Percentiles rank a stretch among this genome's conserved stretches.
Evolutionary conservation across 92 coral and sea anemone species (phyloP).

Genomic region (Isaurus tuberculatus): DNA sequence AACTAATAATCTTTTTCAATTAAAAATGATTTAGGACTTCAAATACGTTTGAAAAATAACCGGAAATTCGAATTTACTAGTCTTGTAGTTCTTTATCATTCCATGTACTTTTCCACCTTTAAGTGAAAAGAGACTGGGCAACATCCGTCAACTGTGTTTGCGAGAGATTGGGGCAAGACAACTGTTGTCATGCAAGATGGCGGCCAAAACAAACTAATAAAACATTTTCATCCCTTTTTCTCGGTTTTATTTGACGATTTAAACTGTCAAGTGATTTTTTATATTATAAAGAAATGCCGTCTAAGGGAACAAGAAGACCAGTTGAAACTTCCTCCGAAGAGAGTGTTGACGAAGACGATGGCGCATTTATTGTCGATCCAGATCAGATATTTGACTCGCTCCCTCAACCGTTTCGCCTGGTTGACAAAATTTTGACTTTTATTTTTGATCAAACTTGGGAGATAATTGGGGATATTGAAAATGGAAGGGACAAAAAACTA

Average conservation of each 20-base stretch:
- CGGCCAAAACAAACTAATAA: conserved; percentile 74
- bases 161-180: conserved; percentile 38
- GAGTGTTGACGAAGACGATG: conserved; percentile 69
- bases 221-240: not conserved
- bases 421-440: conserved; percentile 78
- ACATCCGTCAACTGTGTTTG: conserved; percentile 28
- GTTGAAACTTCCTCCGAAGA: conserved; percentile 75
- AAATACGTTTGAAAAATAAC: not conserved
- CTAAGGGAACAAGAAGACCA: conserved; percentile 63
- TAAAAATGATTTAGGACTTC: not conserved
- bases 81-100: not conserved
- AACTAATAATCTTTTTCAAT: not conserved
- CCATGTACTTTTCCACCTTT: not conserved
- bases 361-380: conserved; percentile 84
- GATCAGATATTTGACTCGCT: conserved; percentile 91
- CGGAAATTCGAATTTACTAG: not conserved
- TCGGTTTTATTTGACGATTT: not conserved
- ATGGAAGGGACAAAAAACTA: conserved; percentile 66
- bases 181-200: conserved; percentile 71
- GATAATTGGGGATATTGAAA: conserved; percentile 79
- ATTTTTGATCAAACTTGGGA: conserved; percentile 93
- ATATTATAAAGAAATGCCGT: conserved; percentile 56
- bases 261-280: not conserved
- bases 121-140: not conserved
- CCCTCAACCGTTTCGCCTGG: conserved; percentile 95